Conservation (phyloP, 2,113 vertebrate species). For the Pheucticus melanocephalus region DNA sequence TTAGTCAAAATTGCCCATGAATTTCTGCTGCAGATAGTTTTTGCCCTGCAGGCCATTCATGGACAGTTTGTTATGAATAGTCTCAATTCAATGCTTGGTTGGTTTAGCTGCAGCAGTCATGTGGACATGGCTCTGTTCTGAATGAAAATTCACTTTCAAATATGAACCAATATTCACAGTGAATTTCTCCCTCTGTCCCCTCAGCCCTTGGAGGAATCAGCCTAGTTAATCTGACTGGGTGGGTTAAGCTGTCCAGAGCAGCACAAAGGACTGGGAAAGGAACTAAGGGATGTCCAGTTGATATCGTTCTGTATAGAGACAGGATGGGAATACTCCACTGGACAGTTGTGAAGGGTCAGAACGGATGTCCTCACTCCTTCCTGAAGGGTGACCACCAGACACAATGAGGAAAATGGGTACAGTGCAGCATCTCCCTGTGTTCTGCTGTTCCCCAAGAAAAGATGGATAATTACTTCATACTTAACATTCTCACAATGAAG, state of each 20-base stretch:
- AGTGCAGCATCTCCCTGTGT: neutral
- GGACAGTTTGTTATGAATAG: slow-evolving; percentile 59
- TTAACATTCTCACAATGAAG: neutral
- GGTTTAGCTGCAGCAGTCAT: slow-evolving; percentile 44
- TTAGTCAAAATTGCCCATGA: slow-evolving; percentile 52
- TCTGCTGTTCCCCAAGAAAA: neutral
- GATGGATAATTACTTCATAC: neutral
- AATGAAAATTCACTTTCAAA: slow-evolving; percentile 49
- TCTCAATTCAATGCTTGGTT: slow-evolving; percentile 60
- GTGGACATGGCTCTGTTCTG: neutral
- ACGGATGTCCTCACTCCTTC: neutral
- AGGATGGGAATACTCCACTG: neutral
- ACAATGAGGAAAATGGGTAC: neutral
- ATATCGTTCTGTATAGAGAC: neutral
- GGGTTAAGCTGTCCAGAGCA: neutral
- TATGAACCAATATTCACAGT: neutral
- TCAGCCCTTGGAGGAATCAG: neutral
- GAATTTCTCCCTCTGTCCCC: neutral
- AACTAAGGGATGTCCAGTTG: rapidly evolving
- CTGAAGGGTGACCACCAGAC: neutral
- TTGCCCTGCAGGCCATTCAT: slow-evolving; percentile 53
- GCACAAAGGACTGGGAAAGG: neutral
- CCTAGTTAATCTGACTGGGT: neutral
- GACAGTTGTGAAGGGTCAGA: neutral
- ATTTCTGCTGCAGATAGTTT: slow-evolving; percentile 46